Percentiles rank a stretch among this genome's conserved stretches.
These are phyloP conservation scores for Sialia sialis DNA, from an alignment of 2,113 vertebrate genomes.

Conservation along the genomic window DNA sequence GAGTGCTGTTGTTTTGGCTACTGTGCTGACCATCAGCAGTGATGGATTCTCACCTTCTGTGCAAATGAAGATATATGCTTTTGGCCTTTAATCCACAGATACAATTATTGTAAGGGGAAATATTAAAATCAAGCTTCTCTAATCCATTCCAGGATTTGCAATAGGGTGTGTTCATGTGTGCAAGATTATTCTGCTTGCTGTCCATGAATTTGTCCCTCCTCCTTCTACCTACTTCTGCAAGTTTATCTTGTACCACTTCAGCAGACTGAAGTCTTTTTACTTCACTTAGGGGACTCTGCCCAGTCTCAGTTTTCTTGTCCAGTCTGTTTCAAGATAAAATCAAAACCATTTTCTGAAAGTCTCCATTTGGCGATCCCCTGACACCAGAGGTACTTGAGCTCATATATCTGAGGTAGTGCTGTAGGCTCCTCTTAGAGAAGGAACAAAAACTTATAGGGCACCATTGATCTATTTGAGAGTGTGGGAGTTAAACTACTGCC, in stretches of 20 bases:
- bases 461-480: neutral
- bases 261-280: neutral
- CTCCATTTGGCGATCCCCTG: fast-evolving
- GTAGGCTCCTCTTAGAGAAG: neutral
- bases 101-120: neutral
- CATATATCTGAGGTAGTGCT: neutral
- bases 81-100: neutral
- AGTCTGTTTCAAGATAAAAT: neutral
- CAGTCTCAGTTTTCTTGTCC: neutral
- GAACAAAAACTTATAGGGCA: neutral
- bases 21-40: neutral
- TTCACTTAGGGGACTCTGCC: neutral
- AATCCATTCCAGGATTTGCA: neutral
- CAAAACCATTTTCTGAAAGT: neutral
- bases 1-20: neutral
- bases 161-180: neutral
- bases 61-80: neutral
- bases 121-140: neutral
- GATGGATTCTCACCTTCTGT: neutral
- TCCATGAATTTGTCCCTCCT: neutral
- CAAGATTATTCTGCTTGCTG: neutral
- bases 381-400: neutral
- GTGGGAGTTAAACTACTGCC: neutral
- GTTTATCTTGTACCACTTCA: neutral
- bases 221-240: neutral